Percentiles rank a stretch among this genome's conserved stretches.
Conservation (phyloP, 2,888 invertebrate species). For the Tetramorium bicarinatum region DNA sequence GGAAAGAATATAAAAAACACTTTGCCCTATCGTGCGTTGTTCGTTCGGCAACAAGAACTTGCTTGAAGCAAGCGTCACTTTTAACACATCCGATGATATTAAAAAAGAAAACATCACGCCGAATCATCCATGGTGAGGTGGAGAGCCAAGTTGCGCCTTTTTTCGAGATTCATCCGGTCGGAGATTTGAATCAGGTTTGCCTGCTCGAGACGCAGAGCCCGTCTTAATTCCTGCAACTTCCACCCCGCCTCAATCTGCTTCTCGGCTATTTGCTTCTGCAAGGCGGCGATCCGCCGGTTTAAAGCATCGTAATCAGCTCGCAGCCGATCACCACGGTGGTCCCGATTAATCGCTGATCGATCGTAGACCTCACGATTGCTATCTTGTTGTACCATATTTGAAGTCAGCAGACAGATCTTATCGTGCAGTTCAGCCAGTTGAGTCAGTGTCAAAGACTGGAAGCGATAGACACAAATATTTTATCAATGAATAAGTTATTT, state of each 20-base stretch:
- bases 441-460: conserved; percentile 79
- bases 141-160: conserved; percentile 77
- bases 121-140: conserved; percentile 72
- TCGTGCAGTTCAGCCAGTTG: conserved; percentile 83
- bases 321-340: conserved; percentile 39
- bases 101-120: conserved; percentile 27
- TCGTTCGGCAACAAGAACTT: background rate
- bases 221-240: conserved; percentile 77
- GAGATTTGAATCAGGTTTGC: conserved; percentile 77
- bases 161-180: conserved; percentile 80
- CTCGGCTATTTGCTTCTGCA: conserved; percentile 80
- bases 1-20: background rate
- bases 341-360: background rate
- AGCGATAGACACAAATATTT: background rate
- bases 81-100: background rate
- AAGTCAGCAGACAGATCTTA: conserved; percentile 79
- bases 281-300: conserved; percentile 79
- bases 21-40: background rate
- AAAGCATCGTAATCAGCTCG: conserved; percentile 74
- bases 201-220: conserved; percentile 79
- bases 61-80: background rate
- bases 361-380: conserved; percentile 39
- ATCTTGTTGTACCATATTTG: conserved; percentile 76
- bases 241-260: conserved; percentile 79
- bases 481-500: background rate